Evolutionary conservation across 1,140 invertebrate species (phyloP), one percentile per base, ranked within the genome.

Genomic region (Drosophila virilis): DNA sequence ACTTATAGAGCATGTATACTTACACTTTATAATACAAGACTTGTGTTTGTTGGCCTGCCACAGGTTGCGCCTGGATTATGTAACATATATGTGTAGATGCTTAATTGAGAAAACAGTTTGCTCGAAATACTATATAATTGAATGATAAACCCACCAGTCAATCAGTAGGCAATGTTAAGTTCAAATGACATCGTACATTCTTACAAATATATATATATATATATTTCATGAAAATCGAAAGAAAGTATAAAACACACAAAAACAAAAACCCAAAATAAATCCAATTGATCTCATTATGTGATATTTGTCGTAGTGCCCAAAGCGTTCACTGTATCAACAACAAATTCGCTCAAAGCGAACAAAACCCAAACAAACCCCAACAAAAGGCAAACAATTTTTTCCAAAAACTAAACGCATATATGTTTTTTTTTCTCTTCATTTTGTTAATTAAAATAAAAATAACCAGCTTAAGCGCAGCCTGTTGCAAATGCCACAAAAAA

Each of bases 231-330:
- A 62, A 22, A 22, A 22, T 3, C 22, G 22, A 22, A 22, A 69
- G 8, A 51, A 28, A 28, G 22, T 35, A 35, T 52, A 54, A 70
- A 51, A 15, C 2, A 61, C 54, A 32, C 4, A 50, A 33, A 38
- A 15, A 37, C 38, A 69, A 43, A 74, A 58, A 74, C 81, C 81
- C 77, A 84, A 85, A 67, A 81, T 78, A 86, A 72, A 84, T 89
- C 84, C 84, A 89, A 89, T 90, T 89, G 84, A 89, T 89, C 84
- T 89, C 84, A 89, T 89, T 84, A 89, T 89, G 84, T 89, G 84
- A 89, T 89, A 89, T 89, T 89, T 89, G 84, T 88, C 85, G 84
- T 88, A 88, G 84, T 89, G 80, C 85, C 84, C 84, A 88, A 80
- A 88, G 77, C 84, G 85, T 89, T 88, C 80, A 80, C 84, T 89